Evolutionary conservation across 1,140 invertebrate genomes (phyloP).

Genomic region (Sitobion miscanthi): DNA sequence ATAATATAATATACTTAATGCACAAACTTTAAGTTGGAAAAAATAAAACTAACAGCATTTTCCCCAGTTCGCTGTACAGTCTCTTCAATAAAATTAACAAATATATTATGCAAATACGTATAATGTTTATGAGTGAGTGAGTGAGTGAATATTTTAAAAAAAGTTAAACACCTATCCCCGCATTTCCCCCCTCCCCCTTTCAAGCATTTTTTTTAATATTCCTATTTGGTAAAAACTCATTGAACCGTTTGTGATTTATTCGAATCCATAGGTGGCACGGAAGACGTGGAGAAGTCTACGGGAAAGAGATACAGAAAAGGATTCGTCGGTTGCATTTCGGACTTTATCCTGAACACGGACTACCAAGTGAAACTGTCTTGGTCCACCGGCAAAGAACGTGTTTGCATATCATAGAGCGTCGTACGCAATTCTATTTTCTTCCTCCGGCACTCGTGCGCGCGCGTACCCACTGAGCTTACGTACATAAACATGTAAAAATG

Average conservation of each 20-base stretch:
- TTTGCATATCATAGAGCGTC: constrained; percentile 50
- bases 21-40: neutral
- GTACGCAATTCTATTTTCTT: neutral
- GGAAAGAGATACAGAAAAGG: constrained; percentile 74
- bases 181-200: too few species aligned
- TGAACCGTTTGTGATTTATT: constrained; percentile 45
- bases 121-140: neutral
- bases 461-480: constrained; percentile 45
- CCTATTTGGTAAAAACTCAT: neutral
- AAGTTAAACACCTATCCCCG: too few species aligned
- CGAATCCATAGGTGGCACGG: constrained; percentile 73
- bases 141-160: too few species aligned
- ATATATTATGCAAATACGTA: neutral
- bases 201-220: too few species aligned
- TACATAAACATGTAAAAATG: neutral
- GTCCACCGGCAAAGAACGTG: constrained; percentile 36
- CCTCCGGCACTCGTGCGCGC: constrained; percentile 12
- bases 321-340: constrained; percentile 80
- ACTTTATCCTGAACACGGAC: constrained; percentile 80
- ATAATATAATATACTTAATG: neutral
- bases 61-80: neutral
- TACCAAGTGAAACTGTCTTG: constrained; percentile 70
- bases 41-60: neutral
- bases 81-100: neutral
- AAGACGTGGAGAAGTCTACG: constrained; percentile 72